phyloP scores from a whole-genome alignment of 2,797 vertebrate genomes.

The Tragelaphus oryx region DNA sequence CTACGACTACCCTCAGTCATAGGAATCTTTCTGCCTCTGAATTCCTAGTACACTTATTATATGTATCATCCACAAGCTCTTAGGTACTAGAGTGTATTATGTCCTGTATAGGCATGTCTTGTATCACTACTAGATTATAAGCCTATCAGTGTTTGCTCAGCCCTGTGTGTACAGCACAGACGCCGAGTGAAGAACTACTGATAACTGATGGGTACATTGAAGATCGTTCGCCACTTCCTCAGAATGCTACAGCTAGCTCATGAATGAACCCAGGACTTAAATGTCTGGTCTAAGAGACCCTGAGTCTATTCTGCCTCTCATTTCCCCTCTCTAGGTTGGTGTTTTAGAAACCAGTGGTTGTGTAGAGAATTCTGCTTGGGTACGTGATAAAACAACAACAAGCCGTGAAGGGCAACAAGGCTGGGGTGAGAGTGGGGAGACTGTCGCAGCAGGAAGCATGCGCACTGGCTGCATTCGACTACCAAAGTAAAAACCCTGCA shows the following conservation, averaged over 20 bases:
- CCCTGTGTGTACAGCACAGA: not conserved
- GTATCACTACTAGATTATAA: not conserved
- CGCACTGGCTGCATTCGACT: not conserved
- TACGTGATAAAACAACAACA: not conserved
- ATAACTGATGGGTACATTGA: not conserved
- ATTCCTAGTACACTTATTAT: not conserved
- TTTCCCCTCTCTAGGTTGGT: not conserved
- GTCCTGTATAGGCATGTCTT: not conserved
- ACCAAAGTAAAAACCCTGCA: not conserved
- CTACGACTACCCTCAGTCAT: not conserved
- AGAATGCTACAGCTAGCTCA: not conserved
- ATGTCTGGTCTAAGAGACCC: not conserved
- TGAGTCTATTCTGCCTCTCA: not conserved
- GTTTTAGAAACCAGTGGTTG: not conserved
- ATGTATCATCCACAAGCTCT: not conserved
- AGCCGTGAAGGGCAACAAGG: not conserved
- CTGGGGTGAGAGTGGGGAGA: too few species aligned
- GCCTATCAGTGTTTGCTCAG: not conserved
- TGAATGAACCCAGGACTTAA: not conserved
- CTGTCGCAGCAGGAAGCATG: not conserved
- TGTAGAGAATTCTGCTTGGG: not conserved
- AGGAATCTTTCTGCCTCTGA: not conserved
- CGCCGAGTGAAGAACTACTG: not conserved
- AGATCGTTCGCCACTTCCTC: not conserved
- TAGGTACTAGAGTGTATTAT: not conserved